These are phyloP conservation scores for Apotomis capreana DNA, from an alignment of 2,888 invertebrate species.

Conservation along the genomic window DNA sequence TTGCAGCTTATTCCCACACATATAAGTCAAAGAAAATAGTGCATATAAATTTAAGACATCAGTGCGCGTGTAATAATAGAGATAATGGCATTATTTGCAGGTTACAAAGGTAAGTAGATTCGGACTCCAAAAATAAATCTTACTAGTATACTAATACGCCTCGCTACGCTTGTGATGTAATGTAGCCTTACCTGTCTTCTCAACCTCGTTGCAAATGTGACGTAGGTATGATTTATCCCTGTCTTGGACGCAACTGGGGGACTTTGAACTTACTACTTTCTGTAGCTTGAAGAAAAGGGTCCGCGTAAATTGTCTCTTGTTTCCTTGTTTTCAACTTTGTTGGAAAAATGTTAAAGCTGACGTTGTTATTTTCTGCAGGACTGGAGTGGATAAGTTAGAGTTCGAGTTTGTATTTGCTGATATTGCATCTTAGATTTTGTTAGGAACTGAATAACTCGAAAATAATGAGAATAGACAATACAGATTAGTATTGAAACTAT, in stretches of 20 bases:
- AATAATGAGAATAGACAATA: too few relatives aligned
- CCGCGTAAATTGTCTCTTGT: slow-evolving; percentile 52
- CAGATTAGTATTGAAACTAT: too few relatives aligned
- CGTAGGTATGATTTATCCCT: slow-evolving; percentile 68
- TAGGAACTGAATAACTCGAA: too few relatives aligned
- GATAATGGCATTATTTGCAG: too few relatives aligned
- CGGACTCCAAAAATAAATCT: too few relatives aligned
- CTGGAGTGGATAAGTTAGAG: slow-evolving; percentile 13
- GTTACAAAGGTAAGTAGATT: too few relatives aligned
- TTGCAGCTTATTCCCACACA: too few relatives aligned
- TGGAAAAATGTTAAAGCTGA: slow-evolving; percentile 40
- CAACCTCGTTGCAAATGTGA: slow-evolving; percentile 57
- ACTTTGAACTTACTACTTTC: slow-evolving; percentile 62
- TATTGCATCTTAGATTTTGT: slow-evolving; percentile 1
- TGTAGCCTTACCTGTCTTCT: slow-evolving; percentile 46
- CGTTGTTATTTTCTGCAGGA: slow-evolving; percentile 15
- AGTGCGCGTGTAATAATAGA: too few relatives aligned
- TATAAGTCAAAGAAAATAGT: too few relatives aligned
- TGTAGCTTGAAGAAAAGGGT: slow-evolving; percentile 51
- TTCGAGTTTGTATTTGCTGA: slow-evolving; percentile 9
- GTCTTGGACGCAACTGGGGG: slow-evolving; percentile 62
- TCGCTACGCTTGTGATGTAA: not conserved
- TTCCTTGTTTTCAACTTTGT: slow-evolving; percentile 50
- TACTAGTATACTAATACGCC: not conserved
- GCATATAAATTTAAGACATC: too few relatives aligned